phyloP scores from a whole-genome alignment of 2,113 vertebrate species.

The Sinocyclocheilus maitianheensis region DNA sequence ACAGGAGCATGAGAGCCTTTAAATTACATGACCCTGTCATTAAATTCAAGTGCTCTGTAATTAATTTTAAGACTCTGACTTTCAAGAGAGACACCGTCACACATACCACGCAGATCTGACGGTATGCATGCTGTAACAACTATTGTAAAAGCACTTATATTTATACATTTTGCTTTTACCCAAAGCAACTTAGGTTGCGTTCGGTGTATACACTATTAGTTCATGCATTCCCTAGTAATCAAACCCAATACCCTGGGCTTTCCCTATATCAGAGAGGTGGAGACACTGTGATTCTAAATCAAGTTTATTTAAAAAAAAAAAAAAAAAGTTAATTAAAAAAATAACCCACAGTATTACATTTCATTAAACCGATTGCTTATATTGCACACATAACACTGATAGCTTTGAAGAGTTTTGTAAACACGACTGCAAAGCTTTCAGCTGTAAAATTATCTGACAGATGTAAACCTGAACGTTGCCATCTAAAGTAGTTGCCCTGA shows the following conservation, averaged over 20 bases:
- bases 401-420: constrained; percentile 8
- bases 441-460: not conserved
- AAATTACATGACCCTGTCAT: not conserved
- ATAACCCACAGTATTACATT: not conserved
- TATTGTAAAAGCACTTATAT: not conserved
- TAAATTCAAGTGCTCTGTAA: constrained; percentile 4
- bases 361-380: not conserved
- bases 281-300: not conserved
- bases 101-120: not conserved
- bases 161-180: not conserved
- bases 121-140: not conserved
- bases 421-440: constrained; percentile 1
- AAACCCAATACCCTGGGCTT: not conserved
- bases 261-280: not conserved
- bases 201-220: not conserved
- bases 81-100: not conserved
- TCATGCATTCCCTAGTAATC: not conserved
- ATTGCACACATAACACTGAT: constrained; percentile 24
- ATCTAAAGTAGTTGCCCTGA: not conserved
- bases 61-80: not conserved
- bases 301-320: not conserved
- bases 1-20: not conserved
- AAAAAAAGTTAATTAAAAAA: not conserved
- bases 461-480: not conserved
- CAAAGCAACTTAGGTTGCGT: not conserved